Evolutionary conservation across 2,888 invertebrate species (phyloP).

Genomic region (Eupelmus urozonus): DNA sequence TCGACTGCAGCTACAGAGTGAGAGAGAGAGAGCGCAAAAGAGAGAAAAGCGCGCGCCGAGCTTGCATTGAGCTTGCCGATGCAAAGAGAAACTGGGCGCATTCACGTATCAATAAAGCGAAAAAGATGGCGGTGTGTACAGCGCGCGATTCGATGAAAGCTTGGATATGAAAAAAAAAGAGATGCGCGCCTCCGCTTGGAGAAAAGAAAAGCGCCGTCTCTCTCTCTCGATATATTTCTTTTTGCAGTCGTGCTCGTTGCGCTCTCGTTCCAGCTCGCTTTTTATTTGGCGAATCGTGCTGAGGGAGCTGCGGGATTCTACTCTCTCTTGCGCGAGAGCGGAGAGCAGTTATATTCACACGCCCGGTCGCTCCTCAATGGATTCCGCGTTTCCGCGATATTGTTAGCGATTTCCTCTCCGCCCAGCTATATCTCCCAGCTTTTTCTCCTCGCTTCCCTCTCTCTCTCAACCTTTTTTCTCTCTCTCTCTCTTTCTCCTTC

Average conservation of each 20-base stretch:
- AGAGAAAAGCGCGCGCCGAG: slow-evolving; percentile 14
- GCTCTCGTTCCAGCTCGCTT: slow-evolving; percentile 46
- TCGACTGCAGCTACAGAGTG: slow-evolving; percentile 18
- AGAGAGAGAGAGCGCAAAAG: background rate
- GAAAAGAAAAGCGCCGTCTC: slow-evolving; percentile 23
- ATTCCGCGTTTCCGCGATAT: slow-evolving; percentile 69
- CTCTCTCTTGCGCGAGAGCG: slow-evolving; percentile 56
- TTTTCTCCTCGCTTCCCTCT: background rate
- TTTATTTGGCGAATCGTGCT: slow-evolving; percentile 48
- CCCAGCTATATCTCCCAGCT: slow-evolving; percentile 28
- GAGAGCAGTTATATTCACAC: slow-evolving; percentile 74
- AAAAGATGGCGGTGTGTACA: slow-evolving; percentile 51
- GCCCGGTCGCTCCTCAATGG: slow-evolving; percentile 72
- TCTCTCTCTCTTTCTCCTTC: background rate
- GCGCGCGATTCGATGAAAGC: slow-evolving; percentile 52
- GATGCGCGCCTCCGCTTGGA: background rate
- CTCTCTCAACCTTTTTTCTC: background rate
- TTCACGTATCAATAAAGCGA: slow-evolving; percentile 52
- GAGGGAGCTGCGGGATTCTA: background rate
- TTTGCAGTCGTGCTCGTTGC: slow-evolving; percentile 33
- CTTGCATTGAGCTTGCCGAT: background rate
- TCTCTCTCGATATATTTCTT: slow-evolving; percentile 23
- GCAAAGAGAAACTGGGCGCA: slow-evolving; percentile 49
- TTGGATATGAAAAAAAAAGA: slow-evolving; percentile 19
- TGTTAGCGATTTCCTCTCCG: slow-evolving; percentile 72